Evolutionary conservation across 2,888 invertebrate species (phyloP).

Genomic region (Andrena bicolor): DNA sequence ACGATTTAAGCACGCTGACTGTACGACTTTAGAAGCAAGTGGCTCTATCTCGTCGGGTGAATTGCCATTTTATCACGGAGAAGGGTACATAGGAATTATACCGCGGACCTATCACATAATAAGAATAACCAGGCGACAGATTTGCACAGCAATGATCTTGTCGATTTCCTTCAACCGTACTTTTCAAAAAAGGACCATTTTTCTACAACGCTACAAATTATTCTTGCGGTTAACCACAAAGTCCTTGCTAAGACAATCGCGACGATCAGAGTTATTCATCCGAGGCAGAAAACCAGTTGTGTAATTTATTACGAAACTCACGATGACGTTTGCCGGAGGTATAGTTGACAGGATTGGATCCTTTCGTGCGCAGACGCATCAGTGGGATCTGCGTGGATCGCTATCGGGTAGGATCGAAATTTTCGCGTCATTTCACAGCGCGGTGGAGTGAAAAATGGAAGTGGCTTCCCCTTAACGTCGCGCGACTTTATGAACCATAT

Average conservation of each 20-base stretch:
- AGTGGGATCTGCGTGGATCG: conserved; percentile 25
- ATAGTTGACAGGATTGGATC: conserved; percentile 32
- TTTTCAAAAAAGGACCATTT: neutral
- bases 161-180: too few species aligned
- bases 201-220: neutral
- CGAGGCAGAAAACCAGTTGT: neutral
- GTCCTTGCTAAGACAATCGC: neutral
- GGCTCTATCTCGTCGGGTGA: neutral
- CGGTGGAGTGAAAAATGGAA: conserved; percentile 72
- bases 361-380: conserved; percentile 20
- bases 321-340: conserved; percentile 17
- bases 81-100: neutral
- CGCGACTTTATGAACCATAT: conserved; percentile 44
- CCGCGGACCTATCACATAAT: neutral
- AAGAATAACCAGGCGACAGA: neutral
- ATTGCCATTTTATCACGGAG: neutral
- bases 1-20: neutral
- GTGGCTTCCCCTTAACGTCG: conserved; percentile 22
- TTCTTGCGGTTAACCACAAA: neutral
- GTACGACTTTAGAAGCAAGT: neutral
- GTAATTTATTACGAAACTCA: conserved; percentile 28
- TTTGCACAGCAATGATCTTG: neutral
- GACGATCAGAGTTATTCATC: neutral
- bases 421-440: conserved; percentile 71
- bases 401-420: conserved; percentile 62